Evolutionary conservation across 2,113 vertebrate genomes (phyloP), one percentile per base, ranked within the genome.

Genomic region (Hypomesus transpacificus): DNA sequence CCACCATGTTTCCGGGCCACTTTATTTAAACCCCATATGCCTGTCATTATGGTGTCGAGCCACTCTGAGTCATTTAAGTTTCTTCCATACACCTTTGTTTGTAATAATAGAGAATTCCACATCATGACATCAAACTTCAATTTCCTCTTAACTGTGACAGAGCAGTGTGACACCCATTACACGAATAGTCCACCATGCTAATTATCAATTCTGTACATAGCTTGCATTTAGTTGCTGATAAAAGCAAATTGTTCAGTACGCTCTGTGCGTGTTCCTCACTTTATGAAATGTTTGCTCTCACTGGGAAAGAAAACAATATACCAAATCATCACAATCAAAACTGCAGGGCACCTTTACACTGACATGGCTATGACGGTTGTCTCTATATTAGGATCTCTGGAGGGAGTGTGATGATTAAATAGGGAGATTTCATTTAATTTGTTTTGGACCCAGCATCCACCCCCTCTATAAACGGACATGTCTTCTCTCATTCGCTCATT

Each of bases 401-500:
- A 82, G 81, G 82, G 21, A 77, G 88, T 87, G 83, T 82, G 80
- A 81, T 85, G 82, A 86, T 87, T 87, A 82, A 84, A 90, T 86
- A 75, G 82, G 84, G 84, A 77, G 86, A 86, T 86, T 86, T 84
- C 77, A 90, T 86, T 82, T 82, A 80, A 74, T 75, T 56, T 71
- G 50, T 82, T 86, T 86, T 84, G 77, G 85, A 85, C 39, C 39
- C 9, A 46, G 39, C 39, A 8, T 46, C 13, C 39, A 46, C 39
- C 9, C 39, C 8, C 39, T 46, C 39, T 46, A 46, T 46, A 46
- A 46, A 46, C 39, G 39, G 31, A 34, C 39, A 11, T 7, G 39
- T 46, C 39, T 13, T 46, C 8, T 46, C 39, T 46, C 39, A 9
- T 46, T 46, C 39, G 9, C 9, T 8, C 39, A 7, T 46, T 46